Evolutionary conservation across 2,888 invertebrate species (phyloP).

Genomic region (Priocnemis perturbator): DNA sequence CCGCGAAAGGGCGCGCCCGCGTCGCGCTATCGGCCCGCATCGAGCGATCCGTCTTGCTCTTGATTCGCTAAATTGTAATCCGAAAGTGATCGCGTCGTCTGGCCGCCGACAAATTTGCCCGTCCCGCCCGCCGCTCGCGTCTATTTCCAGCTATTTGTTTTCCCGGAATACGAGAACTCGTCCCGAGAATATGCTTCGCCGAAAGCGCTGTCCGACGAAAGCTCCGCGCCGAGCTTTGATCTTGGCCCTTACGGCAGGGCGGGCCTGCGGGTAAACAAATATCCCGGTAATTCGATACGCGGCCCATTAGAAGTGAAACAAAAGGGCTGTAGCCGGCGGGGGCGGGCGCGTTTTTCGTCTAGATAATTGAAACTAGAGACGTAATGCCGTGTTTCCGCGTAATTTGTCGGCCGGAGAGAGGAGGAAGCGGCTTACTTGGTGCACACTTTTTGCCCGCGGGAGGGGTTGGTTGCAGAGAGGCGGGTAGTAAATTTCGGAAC

Average conservation of each 20-base stretch:
- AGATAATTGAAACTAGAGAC: conserved; percentile 54
- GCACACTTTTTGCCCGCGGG: too few relatives aligned
- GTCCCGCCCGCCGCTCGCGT: too few relatives aligned
- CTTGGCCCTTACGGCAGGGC: conserved; percentile 27
- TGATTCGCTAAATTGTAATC: too few relatives aligned
- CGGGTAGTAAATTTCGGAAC: too few relatives aligned
- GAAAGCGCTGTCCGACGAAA: conserved; percentile 24
- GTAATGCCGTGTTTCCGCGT: conserved; percentile 25
- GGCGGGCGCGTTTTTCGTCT: conserved; percentile 34
- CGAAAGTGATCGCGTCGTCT: too few relatives aligned
- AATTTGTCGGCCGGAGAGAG: not conserved
- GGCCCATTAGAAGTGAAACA: conserved; percentile 51
- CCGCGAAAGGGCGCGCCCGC: too few relatives aligned
- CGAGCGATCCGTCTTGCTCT: too few relatives aligned
- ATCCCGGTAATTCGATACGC: conserved; percentile 49
- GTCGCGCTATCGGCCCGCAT: too few relatives aligned
- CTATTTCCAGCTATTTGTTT: conserved; percentile 33
- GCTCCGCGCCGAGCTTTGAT: conserved; percentile 29
- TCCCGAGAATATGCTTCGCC: conserved; percentile 26
- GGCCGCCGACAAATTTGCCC: too few relatives aligned
- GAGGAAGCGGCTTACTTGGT: too few relatives aligned
- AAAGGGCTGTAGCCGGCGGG: conserved; percentile 27
- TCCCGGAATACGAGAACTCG: conserved; percentile 22
- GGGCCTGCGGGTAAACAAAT: conserved; percentile 49
- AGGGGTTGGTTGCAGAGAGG: too few relatives aligned